phyloP scores from a whole-genome alignment of 2,888 invertebrate genomes.

The Tetragonisca angustula region DNA sequence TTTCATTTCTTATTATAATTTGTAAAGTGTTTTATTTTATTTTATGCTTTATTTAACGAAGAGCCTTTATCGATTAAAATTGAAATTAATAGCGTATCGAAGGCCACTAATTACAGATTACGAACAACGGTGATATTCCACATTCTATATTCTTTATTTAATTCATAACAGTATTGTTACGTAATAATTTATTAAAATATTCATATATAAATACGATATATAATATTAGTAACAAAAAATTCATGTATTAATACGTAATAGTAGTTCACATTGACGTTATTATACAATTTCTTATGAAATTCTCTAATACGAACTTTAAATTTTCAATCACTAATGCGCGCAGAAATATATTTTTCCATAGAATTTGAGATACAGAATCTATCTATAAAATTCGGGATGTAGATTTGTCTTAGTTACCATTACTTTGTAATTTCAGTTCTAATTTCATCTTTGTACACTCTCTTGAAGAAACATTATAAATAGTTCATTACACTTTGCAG shows the following conservation, averaged over 20 bases:
- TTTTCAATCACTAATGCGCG: too few species aligned
- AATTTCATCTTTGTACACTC: neutral
- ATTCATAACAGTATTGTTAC: neutral
- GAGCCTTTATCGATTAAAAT: neutral
- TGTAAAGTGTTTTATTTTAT: neutral
- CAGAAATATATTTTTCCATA: too few species aligned
- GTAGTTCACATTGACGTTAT: too few species aligned
- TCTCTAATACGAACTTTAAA: too few species aligned
- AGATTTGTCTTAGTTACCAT: neutral
- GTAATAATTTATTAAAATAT: too few species aligned
- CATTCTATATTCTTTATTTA: neutral
- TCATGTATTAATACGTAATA: too few species aligned
- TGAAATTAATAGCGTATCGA: neutral
- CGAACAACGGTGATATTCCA: neutral
- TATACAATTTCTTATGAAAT: too few species aligned
- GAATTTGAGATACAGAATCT: too few species aligned
- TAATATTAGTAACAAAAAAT: too few species aligned
- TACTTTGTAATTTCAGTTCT: neutral
- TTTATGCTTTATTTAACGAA: neutral
- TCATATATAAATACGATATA: too few species aligned
- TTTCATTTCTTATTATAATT: neutral
- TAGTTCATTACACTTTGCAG: neutral
- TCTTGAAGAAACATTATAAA: neutral
- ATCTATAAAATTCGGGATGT: too few species aligned
- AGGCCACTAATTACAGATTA: neutral